phyloP scores from a whole-genome alignment of 2,797 vertebrate genomes.

The Rachycentron canadum region DNA sequence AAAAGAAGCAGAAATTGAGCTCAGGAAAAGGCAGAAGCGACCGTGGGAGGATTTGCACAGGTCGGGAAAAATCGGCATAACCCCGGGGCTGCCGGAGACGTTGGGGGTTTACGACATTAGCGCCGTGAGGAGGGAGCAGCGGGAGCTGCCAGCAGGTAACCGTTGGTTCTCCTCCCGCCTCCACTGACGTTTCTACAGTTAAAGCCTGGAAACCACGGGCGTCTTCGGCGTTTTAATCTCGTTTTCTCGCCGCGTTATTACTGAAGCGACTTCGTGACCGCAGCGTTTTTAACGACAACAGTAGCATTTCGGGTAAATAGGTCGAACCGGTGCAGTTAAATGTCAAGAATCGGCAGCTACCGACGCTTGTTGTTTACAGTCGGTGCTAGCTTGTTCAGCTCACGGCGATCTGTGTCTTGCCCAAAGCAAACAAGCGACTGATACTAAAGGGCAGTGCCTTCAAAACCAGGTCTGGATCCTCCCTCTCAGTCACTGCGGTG shows the following conservation, averaged over 20 bases:
- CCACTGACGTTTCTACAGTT: conserved; percentile 9
- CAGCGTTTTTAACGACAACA: fast-evolving
- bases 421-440: neutral
- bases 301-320: neutral
- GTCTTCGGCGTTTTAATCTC: neutral
- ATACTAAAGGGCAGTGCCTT: too few relatives aligned
- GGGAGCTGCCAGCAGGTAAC: conserved; percentile 89
- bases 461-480: neutral
- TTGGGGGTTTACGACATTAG: conserved; percentile 92
- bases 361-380: conserved; percentile 17
- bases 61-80: conserved; percentile 57
- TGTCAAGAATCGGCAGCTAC: neutral
- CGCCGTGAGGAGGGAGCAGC: conserved; percentile 82
- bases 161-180: neutral
- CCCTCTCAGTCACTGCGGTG: neutral
- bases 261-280: fast-evolving
- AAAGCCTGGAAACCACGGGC: conserved; percentile 10
- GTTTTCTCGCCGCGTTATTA: fast-evolving
- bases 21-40: conserved; percentile 63
- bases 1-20: conserved; percentile 75
- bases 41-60: conserved; percentile 62
- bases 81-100: conserved; percentile 87
- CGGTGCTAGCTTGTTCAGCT: conserved; percentile 19
- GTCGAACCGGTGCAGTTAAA: neutral
- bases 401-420: neutral